Evolutionary conservation across 2,888 invertebrate species (phyloP).

Genomic region (Acanthosepion pharaonis): DNA sequence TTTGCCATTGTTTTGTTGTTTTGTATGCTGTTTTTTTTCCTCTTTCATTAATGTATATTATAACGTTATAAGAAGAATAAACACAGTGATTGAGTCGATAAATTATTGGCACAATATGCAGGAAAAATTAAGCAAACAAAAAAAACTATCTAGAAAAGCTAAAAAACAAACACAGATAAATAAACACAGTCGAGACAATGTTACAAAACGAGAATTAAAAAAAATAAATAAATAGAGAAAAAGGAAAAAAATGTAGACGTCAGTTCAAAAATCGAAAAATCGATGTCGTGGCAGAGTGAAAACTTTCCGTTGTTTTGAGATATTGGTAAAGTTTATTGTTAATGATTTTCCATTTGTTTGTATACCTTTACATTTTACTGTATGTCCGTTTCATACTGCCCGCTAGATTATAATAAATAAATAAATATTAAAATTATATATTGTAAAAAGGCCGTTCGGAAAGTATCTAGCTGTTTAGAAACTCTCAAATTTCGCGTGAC

Average conservation of each 20-base stretch:
- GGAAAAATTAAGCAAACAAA: neutral
- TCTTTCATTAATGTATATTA: neutral
- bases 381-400: too few species aligned
- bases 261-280: neutral
- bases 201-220: neutral
- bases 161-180: neutral
- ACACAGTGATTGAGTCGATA: neutral
- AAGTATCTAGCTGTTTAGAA: too few species aligned
- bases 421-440: too few species aligned
- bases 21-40: neutral
- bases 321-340: neutral
- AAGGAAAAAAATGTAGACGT: neutral
- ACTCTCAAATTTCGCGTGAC: too few species aligned
- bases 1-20: neutral
- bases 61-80: neutral
- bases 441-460: too few species aligned
- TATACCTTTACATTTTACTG: too few species aligned
- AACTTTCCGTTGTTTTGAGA: neutral
- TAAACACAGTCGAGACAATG: neutral
- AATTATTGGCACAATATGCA: neutral
- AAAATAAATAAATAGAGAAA: neutral
- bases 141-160: neutral
- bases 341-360: neutral
- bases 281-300: neutral
- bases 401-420: too few species aligned